Evolutionary conservation across 2,888 invertebrate species (phyloP).

Genomic region (Polylopha cassiicola): DNA sequence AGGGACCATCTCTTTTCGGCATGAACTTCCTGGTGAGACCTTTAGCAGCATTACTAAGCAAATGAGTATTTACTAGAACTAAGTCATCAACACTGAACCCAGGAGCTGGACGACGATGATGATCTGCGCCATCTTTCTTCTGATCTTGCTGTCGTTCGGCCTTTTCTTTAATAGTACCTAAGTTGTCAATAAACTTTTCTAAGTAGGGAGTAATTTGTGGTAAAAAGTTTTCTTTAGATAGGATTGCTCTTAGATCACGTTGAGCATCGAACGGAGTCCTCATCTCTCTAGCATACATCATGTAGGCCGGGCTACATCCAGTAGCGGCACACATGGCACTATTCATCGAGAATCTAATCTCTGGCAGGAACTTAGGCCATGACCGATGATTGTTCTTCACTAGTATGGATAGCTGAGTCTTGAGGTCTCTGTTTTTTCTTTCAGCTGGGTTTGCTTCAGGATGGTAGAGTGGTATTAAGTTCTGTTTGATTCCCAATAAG

Average conservation of each 20-base stretch:
- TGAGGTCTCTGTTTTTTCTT: slow-evolving; percentile 36
- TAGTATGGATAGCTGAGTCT: slow-evolving; percentile 31
- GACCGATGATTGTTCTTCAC: slow-evolving; percentile 26
- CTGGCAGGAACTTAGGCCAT: slow-evolving; percentile 31
- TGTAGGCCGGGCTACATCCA: slow-evolving; percentile 29
- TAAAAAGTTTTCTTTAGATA: slow-evolving; percentile 22
- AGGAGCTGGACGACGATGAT: slow-evolving; percentile 1
- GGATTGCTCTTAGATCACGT: slow-evolving; percentile 20
- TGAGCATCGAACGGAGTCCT: slow-evolving; percentile 24
- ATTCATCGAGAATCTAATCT: slow-evolving; percentile 32
- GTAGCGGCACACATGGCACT: slow-evolving; percentile 25
- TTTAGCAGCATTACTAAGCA: slow-evolving; percentile 18
- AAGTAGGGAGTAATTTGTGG: slow-evolving; percentile 24
- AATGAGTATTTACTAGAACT: slow-evolving; percentile 1
- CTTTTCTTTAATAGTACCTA: slow-evolving; percentile 2
- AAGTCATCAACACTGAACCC: slow-evolving; percentile 6
- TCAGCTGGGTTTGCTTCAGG: slow-evolving; percentile 42
- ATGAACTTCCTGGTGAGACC: slow-evolving; percentile 30
- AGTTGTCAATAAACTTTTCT: slow-evolving; percentile 7
- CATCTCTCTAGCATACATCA: slow-evolving; percentile 34
- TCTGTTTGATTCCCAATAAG: slow-evolving; percentile 25
- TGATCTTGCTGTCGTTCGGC: neutral
- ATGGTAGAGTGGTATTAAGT: slow-evolving; percentile 36
- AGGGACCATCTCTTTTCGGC: slow-evolving; percentile 37
- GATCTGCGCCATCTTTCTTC: neutral